Base-by-base conservation (phyloP, 2,888 invertebrate genomes). In the Lapara coniferarum region DNA sequence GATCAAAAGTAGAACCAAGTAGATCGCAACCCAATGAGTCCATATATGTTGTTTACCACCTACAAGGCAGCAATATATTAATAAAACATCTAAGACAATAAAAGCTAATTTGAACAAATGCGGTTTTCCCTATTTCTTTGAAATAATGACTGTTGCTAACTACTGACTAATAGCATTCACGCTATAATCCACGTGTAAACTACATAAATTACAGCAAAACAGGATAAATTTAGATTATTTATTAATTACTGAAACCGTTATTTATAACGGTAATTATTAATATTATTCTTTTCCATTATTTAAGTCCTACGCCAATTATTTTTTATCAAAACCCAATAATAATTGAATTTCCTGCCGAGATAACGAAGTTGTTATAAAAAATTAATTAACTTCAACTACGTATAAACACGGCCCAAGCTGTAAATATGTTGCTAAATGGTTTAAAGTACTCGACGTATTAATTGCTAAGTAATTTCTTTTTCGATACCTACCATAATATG, bases 241-340 rank as follows among this genome's bases (percentile, higher is more conserved):
- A 68, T 68, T 68, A 68, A 68, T 68, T 68, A 68, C 51, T n/a
- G 46, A 51, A 68, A 51, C 68, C 58, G 57, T 68, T 68, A 68
- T 68, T 58, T 68, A 68, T 49, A 14, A 51, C 49, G 49, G 19
- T 49, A 58, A 58, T 63, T 67, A 70, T 7, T 37, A 37, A 37
- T 8, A 37, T 67, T 67, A 52, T 70, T 67, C 67, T 70, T 70
- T 70, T 59, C 68, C 68, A 68, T 68, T 68, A 68, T 63, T 25
- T 25, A 63, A 49, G 19, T 19, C 13, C 19, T 63, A 49, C 19
- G 49, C 63, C 63, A 63, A 63, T 63, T 63, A 63, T 63, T 63
- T 63, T 37, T 68, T 25, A 67, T 67, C 44, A 8, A 56, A n/a
- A 66, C 58, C 13, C 13, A 57, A 58, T 55, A 52, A 70, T 0